Percentiles rank a stretch among this genome's conserved stretches.
Conservation (phyloP, 2,113 vertebrate species). For the Felis catus region F.catus_Fca126_mat1.0 CM031428.1:46773501-46774000, state of each 20-base stretch:
- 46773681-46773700: not conserved
- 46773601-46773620: no score
- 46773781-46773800: not conserved
- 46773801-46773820: not conserved
- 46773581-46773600: no score
- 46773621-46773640: no score
- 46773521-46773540: not conserved
- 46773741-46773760: not conserved
- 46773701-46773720: not conserved
- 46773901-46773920: not conserved
- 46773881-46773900: not conserved
- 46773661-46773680: not conserved
- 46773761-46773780: not conserved
- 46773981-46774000: not conserved
- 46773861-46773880: not conserved
- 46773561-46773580: no score
- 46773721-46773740: not conserved
- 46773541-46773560: no score
- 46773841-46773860: not conserved
- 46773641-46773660: no score
- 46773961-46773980: not conserved
- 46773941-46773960: not conserved
- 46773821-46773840: not conserved
- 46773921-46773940: not conserved
- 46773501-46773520: not conserved